These are phyloP conservation scores for Chrysolina oricalcia DNA, from an alignment of 2,888 invertebrate species.

Conservation along the genomic window DNA sequence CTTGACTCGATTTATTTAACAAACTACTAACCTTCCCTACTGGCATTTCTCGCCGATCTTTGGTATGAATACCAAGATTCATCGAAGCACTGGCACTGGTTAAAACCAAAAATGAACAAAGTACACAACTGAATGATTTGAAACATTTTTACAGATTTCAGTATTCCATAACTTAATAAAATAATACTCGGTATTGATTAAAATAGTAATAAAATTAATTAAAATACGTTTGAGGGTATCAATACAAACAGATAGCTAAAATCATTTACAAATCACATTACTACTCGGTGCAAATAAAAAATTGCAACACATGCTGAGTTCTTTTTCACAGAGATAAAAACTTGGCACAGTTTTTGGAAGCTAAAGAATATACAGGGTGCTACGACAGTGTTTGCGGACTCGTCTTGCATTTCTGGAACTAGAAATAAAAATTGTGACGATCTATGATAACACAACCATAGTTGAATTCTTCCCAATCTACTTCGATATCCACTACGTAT, in stretches of 20 bases:
- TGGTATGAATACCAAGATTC: conserved; percentile 67
- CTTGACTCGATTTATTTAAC: background rate
- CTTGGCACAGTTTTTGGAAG: background rate
- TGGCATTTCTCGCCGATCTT: conserved; percentile 65
- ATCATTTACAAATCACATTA: background rate
- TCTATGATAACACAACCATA: no score
- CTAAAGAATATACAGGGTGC: background rate
- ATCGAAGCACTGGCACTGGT: conserved; percentile 43
- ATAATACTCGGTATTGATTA: background rate
- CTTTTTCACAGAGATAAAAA: background rate
- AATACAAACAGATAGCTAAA: no score
- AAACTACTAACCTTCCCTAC: conserved; percentile 69
- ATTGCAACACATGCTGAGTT: background rate
- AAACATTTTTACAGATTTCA: conserved; percentile 41
- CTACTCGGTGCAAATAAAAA: background rate
- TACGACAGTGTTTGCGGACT: background rate
- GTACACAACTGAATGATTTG: conserved; percentile 41
- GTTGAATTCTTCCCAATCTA: no score
- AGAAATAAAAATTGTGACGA: no score
- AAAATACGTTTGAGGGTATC: background rate
- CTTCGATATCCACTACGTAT: no score
- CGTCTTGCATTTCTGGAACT: no score
- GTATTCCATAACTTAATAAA: background rate
- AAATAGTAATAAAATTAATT: background rate
- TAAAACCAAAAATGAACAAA: conserved; percentile 43